A percentile compares a stretch with the other conserved stretches of the same genome.
phyloP scores from a whole-genome alignment of 2,797 vertebrate genomes.

The Antrozous pallidus region DNA sequence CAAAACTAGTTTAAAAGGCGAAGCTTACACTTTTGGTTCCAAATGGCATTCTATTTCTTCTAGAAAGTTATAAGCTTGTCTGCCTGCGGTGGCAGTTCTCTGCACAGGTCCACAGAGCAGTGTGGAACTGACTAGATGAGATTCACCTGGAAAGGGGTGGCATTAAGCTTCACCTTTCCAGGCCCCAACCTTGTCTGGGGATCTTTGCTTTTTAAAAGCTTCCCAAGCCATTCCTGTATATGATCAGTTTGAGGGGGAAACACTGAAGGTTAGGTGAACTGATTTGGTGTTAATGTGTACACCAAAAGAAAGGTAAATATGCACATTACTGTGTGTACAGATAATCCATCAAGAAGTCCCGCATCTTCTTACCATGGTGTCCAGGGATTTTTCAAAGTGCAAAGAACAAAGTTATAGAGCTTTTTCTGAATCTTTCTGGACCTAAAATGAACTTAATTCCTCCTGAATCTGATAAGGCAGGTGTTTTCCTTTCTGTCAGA shows the following conservation, averaged over 20 bases:
- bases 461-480: background rate
- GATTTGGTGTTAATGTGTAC: background rate
- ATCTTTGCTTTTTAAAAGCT: background rate
- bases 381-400: background rate
- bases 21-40: background rate
- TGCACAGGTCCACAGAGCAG: background rate
- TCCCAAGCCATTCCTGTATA: background rate
- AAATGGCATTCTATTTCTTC: background rate
- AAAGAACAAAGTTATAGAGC: background rate
- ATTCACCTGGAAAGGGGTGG: fast-evolving
- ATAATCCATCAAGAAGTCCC: background rate
- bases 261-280: background rate
- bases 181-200: background rate
- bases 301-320: no score
- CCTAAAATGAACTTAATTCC: background rate
- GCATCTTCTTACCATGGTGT: background rate
- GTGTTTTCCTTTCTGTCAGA: slow-evolving; percentile 55
- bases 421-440: slow-evolving; percentile 9
- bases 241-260: background rate
- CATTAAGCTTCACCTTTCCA: background rate
- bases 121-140: no score
- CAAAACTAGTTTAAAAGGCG: background rate
- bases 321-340: background rate
- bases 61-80: background rate
- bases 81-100: background rate